These are phyloP conservation scores for Crocodylus rhombifer DNA, from an alignment of 2,797 vertebrate species.

Conservation along the genomic window DNA sequence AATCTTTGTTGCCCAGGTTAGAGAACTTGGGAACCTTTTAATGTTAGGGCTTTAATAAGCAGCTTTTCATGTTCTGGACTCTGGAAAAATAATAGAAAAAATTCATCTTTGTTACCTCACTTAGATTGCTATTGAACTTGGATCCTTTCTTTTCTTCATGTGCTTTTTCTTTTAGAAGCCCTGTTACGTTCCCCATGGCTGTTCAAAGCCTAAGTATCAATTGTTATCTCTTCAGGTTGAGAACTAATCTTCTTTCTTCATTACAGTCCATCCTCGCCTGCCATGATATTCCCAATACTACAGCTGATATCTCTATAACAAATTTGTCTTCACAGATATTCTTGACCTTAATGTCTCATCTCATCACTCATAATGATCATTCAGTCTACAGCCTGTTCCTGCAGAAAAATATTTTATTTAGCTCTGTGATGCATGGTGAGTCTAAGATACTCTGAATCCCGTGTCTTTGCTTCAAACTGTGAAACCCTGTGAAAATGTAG, in stretches of 20 bases:
- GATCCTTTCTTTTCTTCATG: neutral
- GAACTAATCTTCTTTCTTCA: neutral
- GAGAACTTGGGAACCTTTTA: neutral
- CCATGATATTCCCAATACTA: constrained; percentile 10
- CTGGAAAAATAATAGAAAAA: neutral
- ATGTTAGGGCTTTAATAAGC: neutral
- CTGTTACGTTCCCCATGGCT: neutral
- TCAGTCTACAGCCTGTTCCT: neutral
- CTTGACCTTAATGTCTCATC: neutral
- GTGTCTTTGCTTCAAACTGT: neutral
- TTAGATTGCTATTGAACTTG: neutral
- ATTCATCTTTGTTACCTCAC: neutral
- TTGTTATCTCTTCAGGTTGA: neutral
- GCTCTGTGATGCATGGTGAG: neutral
- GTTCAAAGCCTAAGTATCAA: neutral
- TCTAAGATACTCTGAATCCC: neutral
- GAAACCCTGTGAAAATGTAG: neutral
- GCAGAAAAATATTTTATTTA: neutral
- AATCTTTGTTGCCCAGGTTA: neutral
- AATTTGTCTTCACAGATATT: neutral
- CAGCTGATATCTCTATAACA: constrained; percentile 8
- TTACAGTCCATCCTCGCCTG: constrained; percentile 21
- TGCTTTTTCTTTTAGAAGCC: neutral
- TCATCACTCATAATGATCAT: neutral
- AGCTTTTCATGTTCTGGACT: neutral